Evolutionary conservation across 2,797 vertebrate genomes (phyloP).

Genomic region (Malacoctenus gilli): DNA sequence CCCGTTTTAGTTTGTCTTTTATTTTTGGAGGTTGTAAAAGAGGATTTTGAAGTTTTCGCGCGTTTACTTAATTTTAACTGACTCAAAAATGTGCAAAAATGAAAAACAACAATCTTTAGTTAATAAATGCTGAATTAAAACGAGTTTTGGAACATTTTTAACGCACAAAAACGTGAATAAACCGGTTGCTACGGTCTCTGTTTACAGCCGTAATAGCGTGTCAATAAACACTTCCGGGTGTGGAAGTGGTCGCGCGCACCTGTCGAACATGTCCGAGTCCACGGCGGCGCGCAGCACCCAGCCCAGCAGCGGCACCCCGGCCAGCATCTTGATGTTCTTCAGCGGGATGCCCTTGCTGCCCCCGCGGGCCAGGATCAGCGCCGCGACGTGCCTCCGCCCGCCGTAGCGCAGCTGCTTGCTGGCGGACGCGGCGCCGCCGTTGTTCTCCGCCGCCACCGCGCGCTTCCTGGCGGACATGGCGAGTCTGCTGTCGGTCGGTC

Average conservation of each 20-base stretch:
- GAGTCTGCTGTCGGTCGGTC: neutral
- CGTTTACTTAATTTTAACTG: too few relatives aligned
- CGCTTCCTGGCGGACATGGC: neutral
- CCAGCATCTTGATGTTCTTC: constrained; percentile 92
- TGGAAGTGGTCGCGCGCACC: constrained; percentile 66
- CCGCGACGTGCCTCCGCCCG: constrained; percentile 74
- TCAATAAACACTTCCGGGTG: too few relatives aligned
- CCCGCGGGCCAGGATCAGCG: constrained; percentile 88
- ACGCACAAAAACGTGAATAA: too few relatives aligned
- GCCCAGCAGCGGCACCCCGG: constrained; percentile 89
- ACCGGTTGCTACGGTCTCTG: too few relatives aligned
- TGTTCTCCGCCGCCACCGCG: neutral
- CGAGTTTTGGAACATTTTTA: too few relatives aligned
- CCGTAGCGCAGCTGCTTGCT: neutral
- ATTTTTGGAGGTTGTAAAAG: too few relatives aligned
- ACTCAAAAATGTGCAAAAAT: too few relatives aligned
- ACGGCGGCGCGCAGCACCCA: constrained; percentile 90
- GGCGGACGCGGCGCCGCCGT: neutral
- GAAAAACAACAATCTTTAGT: too few relatives aligned
- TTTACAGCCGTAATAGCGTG: too few relatives aligned
- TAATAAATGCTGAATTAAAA: too few relatives aligned
- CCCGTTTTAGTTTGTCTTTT: too few relatives aligned
- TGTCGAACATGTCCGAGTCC: constrained; percentile 85
- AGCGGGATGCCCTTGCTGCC: constrained; percentile 94
- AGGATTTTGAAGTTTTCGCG: too few relatives aligned